Evolutionary conservation across 2,113 vertebrate genomes (phyloP).

Genomic region (Nothobranchius furzeri): DNA sequence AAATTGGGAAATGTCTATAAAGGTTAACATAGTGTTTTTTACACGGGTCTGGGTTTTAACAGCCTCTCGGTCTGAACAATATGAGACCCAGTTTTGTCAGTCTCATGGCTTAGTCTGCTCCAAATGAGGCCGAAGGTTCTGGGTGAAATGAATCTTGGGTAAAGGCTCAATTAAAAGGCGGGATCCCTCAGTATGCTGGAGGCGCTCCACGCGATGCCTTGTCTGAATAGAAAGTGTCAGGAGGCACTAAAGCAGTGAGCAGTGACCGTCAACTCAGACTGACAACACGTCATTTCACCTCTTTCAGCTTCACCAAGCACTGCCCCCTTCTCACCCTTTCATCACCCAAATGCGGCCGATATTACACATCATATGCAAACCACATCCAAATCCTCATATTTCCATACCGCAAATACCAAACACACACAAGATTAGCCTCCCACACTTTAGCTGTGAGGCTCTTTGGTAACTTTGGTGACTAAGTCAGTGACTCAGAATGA

Average conservation of each 20-base stretch:
- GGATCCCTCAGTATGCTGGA: slow-evolving; percentile 53
- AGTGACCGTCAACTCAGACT: slow-evolving; percentile 72
- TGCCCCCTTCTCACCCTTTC: slow-evolving; percentile 39
- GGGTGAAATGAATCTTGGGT: slow-evolving; percentile 70
- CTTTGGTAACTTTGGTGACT: slow-evolving; percentile 46
- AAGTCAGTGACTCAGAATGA: slow-evolving; percentile 58
- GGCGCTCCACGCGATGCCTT: slow-evolving; percentile 46
- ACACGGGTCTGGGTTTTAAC: slow-evolving; percentile 45
- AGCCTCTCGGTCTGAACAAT: slow-evolving; percentile 32
- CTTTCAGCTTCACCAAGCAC: slow-evolving; percentile 72
- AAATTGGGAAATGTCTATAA: slow-evolving; percentile 48
- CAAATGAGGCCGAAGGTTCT: slow-evolving; percentile 48
- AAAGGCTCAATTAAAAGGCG: slow-evolving; percentile 73
- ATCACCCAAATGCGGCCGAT: slow-evolving; percentile 31
- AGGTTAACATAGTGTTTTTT: slow-evolving; percentile 37
- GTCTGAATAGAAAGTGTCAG: slow-evolving; percentile 69
- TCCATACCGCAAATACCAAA: slow-evolving; percentile 61
- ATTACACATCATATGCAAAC: slow-evolving; percentile 21
- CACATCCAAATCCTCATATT: slow-evolving; percentile 22
- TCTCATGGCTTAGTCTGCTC: slow-evolving; percentile 52
- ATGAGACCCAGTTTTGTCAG: slow-evolving; percentile 52
- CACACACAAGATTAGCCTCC: slow-evolving; percentile 43
- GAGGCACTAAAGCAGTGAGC: slow-evolving; percentile 64
- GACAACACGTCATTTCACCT: slow-evolving; percentile 74
- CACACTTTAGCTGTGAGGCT: slow-evolving; percentile 40